Evolutionary conservation across 2,113 vertebrate species (phyloP), one percentile per base, ranked within the genome.

Genomic region (Brachirus orientalis): DNA sequence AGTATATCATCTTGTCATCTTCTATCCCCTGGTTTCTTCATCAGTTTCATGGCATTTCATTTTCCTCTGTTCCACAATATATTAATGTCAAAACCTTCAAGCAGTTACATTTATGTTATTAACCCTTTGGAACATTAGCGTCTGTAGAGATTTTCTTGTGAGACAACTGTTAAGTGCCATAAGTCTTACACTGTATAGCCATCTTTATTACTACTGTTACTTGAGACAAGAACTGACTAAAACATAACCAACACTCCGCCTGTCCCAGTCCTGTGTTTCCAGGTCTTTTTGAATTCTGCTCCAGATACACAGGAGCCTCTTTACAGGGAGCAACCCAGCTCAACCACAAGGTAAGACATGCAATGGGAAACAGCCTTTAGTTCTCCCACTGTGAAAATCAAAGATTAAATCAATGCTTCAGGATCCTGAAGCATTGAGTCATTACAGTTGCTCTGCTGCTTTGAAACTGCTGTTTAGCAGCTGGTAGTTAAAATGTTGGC

Each of bases 241-340:
- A 58, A 41, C n/a, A 12, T 36, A 5, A 35, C 4, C 14, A 8
- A 33, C 51, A 41, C 35, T 54, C 10, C 22, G 4, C 53, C 33
- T 82, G 47, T 85, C 63, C 61, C 55, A 99, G 98, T 88, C 98
- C 98, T 0, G 98, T 99, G 65, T 99, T 99, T 86, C 98, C 98
- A 17, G 98, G 98, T 48, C 93, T 99, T 22, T 99, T 99, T 84
- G 98, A 99, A 57, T 99, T 99, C 77, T 99, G 98, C 69, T 98
- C 97, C 63, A 94, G 98, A 72, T 99, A 99, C 77, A 99, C 98
- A 0, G 98, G 98, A 4, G 98, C 98, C 10, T 99, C 97, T 38
- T 90, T 99, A 59, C 98, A 99, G 67, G 98, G 98, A 90, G 98
- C 98, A 3, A 99, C 97, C 0, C 98, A 99, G 71, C 94, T 99